Conservation (phyloP, 2,888 invertebrate species). For the Perizoma affinitatum region DNA sequence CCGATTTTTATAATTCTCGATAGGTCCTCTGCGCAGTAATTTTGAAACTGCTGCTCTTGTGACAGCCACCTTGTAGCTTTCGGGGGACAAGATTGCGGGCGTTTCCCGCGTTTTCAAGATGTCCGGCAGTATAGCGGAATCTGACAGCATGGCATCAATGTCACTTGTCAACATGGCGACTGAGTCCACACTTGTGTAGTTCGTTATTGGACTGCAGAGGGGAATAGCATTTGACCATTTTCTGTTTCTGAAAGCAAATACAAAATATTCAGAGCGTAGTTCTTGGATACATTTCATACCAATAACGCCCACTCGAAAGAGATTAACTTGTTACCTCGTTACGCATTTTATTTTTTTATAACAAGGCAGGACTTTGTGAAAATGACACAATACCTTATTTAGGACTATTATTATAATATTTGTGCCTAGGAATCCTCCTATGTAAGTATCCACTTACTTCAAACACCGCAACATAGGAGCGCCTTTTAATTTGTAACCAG, state of each 20-base stretch:
- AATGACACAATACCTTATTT: no score
- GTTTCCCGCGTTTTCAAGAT: slow-evolving; percentile 69
- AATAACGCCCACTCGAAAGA: no score
- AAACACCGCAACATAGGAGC: slow-evolving; percentile 91
- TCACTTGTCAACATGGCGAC: slow-evolving; percentile 73
- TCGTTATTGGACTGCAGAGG: slow-evolving; percentile 84
- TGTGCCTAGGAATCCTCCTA: no score
- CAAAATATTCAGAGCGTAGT: no score
- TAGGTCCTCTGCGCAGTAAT: slow-evolving; percentile 63
- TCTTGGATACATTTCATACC: no score
- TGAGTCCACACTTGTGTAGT: slow-evolving; percentile 69
- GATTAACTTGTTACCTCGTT: no score
- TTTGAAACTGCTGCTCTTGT: slow-evolving; percentile 69
- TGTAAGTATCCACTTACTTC: no score
- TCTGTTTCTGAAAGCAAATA: slow-evolving; percentile 84
- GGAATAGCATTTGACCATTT: slow-evolving; percentile 95
- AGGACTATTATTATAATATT: no score
- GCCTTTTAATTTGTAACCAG: slow-evolving; percentile 89
- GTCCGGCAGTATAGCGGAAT: slow-evolving; percentile 61
- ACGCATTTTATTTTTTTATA: no score
- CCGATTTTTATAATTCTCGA: slow-evolving; percentile 73
- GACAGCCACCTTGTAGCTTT: slow-evolving; percentile 73
- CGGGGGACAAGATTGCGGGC: slow-evolving; percentile 74
- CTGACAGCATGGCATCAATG: slow-evolving; percentile 77
- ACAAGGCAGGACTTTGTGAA: no score